Conservation (phyloP, 2,797 vertebrate genomes). For the Chrysolophus pictus region DNA sequence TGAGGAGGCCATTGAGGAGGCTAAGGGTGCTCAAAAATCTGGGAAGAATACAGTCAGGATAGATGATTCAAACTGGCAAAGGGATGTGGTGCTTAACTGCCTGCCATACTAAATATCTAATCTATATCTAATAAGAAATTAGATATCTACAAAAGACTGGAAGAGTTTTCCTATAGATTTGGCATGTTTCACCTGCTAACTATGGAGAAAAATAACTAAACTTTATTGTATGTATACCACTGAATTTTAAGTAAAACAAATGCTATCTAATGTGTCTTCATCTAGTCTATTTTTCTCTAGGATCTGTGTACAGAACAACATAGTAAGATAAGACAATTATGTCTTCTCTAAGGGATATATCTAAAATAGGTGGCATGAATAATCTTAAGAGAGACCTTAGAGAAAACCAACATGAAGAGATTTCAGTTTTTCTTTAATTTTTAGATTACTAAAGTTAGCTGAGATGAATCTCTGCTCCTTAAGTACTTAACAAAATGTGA, state of each 20-base stretch:
- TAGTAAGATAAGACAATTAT: neutral
- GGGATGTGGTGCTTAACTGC: neutral
- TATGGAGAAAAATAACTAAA: neutral
- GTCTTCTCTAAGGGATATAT: neutral
- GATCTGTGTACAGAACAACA: neutral
- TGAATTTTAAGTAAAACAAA: neutral
- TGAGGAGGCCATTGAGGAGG: too few relatives aligned
- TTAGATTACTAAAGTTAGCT: neutral
- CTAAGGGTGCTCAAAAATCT: neutral
- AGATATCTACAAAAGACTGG: neutral
- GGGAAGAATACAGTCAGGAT: neutral
- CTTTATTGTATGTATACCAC: neutral
- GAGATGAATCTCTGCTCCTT: too few relatives aligned
- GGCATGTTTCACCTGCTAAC: neutral
- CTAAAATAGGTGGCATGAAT: neutral
- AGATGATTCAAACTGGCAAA: neutral
- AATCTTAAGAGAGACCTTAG: neutral
- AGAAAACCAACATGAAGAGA: neutral
- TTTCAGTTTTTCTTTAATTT: neutral
- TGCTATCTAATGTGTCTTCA: too few relatives aligned
- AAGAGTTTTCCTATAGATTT: neutral
- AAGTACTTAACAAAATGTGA: neutral
- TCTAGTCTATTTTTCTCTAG: neutral
- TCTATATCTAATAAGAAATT: neutral
- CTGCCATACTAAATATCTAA: neutral